Evolutionary conservation across 2,888 invertebrate genomes (phyloP).

Genomic region (Thecocarcelia acutangulata): DNA sequence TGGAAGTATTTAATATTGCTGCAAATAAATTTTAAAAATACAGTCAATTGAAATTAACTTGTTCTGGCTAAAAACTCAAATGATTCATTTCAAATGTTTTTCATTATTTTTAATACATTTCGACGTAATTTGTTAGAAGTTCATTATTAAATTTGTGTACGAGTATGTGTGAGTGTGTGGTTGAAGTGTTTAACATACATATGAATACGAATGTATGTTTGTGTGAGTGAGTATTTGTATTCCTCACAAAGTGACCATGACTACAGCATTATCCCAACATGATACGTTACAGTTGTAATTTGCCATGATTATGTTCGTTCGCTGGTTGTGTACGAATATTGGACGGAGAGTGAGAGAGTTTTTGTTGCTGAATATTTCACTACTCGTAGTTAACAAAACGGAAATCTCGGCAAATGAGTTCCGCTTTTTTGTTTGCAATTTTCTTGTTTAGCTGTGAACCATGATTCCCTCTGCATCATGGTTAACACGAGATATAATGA

Average conservation of each 20-base stretch:
- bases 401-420: constrained; percentile 44
- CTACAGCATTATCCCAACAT: constrained; percentile 36
- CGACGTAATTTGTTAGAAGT: constrained; percentile 9
- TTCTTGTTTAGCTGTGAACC: constrained; percentile 28
- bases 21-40: not conserved
- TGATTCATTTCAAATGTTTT: constrained; percentile 28
- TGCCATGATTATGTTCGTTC: constrained; percentile 38
- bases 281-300: constrained; percentile 53
- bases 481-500: constrained; percentile 56
- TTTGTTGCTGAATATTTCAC: not conserved
- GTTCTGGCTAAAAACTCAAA: constrained; percentile 14
- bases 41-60: constrained; percentile 19
- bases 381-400: constrained; percentile 38
- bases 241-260: constrained; percentile 17
- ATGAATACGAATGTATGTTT: not conserved
- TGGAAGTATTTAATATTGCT: too few relatives aligned
- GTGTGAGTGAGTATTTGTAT: not conserved
- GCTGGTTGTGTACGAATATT: constrained; percentile 14
- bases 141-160: constrained; percentile 35
- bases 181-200: not conserved
- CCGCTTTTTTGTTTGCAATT: constrained; percentile 1
- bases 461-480: constrained; percentile 31
- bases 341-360: not conserved
- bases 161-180: too few relatives aligned
- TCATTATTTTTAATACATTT: constrained; percentile 21